Evolutionary conservation across 2,797 vertebrate genomes (phyloP).

Genomic region (Zenarchopterus dispar): DNA sequence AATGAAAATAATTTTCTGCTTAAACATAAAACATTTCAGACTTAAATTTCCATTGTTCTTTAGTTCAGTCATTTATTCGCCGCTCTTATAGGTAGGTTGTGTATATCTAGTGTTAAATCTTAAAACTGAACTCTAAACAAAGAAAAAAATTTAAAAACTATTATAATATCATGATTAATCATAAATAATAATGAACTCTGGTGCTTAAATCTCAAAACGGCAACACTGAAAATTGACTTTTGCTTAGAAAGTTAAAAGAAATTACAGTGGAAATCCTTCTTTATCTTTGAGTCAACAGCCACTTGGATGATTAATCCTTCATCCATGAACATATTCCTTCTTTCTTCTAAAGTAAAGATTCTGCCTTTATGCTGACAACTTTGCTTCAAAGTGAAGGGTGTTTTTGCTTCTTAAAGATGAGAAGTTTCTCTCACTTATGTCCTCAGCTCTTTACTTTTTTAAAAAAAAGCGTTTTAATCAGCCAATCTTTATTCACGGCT

Average conservation of each 20-base stretch:
- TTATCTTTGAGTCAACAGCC: slow-evolving; percentile 35
- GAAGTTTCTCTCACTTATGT: slow-evolving; percentile 9
- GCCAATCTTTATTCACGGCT: no score
- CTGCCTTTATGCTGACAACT: slow-evolving; percentile 1
- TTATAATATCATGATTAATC: slow-evolving; percentile 7
- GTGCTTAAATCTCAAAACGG: slow-evolving; percentile 15
- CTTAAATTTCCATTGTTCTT: not conserved
- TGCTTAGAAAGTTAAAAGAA: slow-evolving; percentile 38
- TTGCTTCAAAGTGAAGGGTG: slow-evolving; percentile 16
- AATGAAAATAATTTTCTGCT: not conserved
- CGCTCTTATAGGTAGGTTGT: not conserved
- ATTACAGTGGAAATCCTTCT: slow-evolving; percentile 26
- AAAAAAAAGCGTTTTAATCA: not conserved
- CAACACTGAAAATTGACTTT: slow-evolving; percentile 23
- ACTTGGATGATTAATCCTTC: slow-evolving; percentile 25
- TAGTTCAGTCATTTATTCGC: not conserved
- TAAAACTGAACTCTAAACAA: slow-evolving; percentile 1
- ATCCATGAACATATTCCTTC: slow-evolving; percentile 16
- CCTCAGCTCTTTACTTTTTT: slow-evolving; percentile 18
- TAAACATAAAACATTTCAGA: not conserved
- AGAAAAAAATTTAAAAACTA: slow-evolving; percentile 1
- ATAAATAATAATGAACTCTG: slow-evolving; percentile 8
- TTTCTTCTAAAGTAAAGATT: slow-evolving; percentile 5
- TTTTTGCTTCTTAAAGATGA: slow-evolving; percentile 9
- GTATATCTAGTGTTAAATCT: not conserved